A percentile compares a stretch with the other conserved stretches of the same genome.
phyloP scores from a whole-genome alignment of 2,888 invertebrate species.

The Hyalella azteca region DNA sequence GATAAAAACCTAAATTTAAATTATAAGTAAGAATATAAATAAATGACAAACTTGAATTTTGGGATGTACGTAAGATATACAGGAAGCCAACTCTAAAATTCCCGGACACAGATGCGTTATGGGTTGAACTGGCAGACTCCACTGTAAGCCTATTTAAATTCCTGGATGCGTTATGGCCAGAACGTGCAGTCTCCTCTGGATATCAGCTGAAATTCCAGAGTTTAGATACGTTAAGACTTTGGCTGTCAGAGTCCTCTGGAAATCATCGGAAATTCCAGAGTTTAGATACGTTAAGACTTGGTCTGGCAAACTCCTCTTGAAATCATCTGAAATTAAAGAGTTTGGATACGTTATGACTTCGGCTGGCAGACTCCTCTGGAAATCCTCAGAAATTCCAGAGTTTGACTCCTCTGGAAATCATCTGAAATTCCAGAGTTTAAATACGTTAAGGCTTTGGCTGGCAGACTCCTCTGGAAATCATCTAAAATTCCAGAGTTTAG shows the following conservation, averaged over 20 bases:
- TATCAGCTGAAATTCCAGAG: no score
- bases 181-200: no score
- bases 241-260: neutral
- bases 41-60: no score
- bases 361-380: neutral
- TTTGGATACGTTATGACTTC: neutral
- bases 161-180: no score
- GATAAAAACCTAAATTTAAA: no score
- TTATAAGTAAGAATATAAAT: no score
- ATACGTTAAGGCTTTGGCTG: neutral
- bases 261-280: no score
- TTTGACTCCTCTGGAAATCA: neutral
- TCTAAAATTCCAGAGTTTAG: no score
- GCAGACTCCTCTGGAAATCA: neutral
- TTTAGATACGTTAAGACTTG: neutral
- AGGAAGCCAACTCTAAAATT: no score
- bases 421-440: no score
- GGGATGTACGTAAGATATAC: no score
- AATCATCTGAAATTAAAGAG: no score
- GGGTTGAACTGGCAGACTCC: neutral
- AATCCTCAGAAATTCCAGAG: neutral
- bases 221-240: neutral
- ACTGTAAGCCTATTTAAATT: neutral
- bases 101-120: neutral
- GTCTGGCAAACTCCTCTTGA: neutral